phyloP scores from a whole-genome alignment of 2,797 vertebrate genomes.

The Acestrorhynchus altus region DNA sequence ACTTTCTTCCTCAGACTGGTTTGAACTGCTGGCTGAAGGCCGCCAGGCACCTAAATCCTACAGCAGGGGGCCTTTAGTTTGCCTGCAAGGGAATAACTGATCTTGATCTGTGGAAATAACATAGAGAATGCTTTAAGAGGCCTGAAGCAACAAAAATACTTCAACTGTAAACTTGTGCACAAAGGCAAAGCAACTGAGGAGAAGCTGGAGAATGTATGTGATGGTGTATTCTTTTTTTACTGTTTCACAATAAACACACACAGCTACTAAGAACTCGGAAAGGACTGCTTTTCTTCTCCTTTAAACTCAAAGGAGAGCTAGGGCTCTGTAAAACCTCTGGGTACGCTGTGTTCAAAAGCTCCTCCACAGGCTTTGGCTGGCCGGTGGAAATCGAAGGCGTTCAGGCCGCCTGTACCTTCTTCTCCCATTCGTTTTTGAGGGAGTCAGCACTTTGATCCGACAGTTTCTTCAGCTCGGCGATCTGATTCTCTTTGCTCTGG shows the following conservation, averaged over 20 bases:
- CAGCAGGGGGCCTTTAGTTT: conserved; percentile 29
- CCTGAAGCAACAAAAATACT: conserved; percentile 37
- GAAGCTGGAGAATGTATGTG: conserved; percentile 56
- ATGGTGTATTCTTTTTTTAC: conserved; percentile 50
- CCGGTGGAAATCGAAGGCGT: conserved; percentile 58
- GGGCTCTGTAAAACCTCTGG: conserved; percentile 55
- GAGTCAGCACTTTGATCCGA: conserved; percentile 87
- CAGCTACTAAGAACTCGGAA: conserved; percentile 55
- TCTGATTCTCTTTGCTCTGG: conserved; percentile 93
- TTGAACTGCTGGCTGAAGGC: neutral
- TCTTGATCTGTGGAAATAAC: conserved; percentile 28
- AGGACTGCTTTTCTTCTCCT: conserved; percentile 51
- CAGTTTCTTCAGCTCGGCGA: conserved; percentile 91
- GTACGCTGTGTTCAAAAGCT: conserved; percentile 61
- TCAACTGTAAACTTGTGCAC: conserved; percentile 26
- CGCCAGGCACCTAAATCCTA: neutral
- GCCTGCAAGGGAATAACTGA: conserved; percentile 16
- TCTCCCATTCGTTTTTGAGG: conserved; percentile 93
- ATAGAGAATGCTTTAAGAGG: conserved; percentile 29
- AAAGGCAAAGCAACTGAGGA: conserved; percentile 45
- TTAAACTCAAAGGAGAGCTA: conserved; percentile 33
- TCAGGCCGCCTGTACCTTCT: conserved; percentile 83
- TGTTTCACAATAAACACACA: conserved; percentile 50
- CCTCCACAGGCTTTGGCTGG: conserved; percentile 50
- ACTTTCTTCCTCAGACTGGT: conserved; percentile 3